These are phyloP conservation scores for Lymantria dispar DNA, from an alignment of 2,888 invertebrate genomes.

Conservation along the genomic window DNA sequence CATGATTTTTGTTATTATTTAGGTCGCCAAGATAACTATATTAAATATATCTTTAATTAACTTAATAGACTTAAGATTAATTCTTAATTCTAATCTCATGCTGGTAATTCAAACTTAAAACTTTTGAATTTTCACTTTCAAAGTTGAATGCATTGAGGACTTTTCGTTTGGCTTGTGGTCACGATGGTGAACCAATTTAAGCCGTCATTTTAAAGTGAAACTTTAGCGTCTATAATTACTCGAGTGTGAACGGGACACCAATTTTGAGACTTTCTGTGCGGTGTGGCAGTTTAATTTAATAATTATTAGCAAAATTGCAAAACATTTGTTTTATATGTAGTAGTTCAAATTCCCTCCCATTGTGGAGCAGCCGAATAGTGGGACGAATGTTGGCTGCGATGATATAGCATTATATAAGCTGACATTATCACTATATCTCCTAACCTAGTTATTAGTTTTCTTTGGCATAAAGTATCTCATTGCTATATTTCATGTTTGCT, in stretches of 20 bases:
- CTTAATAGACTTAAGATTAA: background rate
- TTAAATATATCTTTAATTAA: no score
- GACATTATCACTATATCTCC: no score
- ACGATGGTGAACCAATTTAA: constrained; percentile 43
- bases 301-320: constrained; percentile 44
- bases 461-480: no score
- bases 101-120: constrained; percentile 35
- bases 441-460: no score
- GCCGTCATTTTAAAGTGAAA: constrained; percentile 57
- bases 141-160: constrained; percentile 44
- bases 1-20: no score
- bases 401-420: no score
- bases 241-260: constrained; percentile 62
- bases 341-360: no score
- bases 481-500: no score
- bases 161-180: constrained; percentile 46
- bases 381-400: no score
- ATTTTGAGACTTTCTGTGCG: constrained; percentile 40
- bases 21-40: no score
- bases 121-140: constrained; percentile 42
- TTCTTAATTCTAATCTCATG: constrained; percentile 14
- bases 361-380: no score
- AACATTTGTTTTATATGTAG: background rate
- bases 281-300: constrained; percentile 51
- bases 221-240: constrained; percentile 67